Evolutionary conservation across 2,888 invertebrate genomes (phyloP).

Genomic region (Ennomos quercinarius): DNA sequence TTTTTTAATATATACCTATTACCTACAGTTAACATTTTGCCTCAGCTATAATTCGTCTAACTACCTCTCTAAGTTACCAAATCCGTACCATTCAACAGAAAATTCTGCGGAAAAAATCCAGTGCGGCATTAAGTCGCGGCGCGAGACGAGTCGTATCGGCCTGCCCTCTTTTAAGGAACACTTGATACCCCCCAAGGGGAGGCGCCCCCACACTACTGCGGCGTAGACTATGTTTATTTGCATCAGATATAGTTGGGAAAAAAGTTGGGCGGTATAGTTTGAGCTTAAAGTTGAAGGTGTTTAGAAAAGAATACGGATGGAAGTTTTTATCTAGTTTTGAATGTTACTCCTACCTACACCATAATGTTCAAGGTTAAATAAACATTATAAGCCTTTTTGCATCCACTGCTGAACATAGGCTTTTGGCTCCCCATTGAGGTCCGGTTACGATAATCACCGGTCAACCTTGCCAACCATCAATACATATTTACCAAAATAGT

Average conservation of each 20-base stretch:
- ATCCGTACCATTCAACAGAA: slow-evolving; percentile 43
- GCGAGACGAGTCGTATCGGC: slow-evolving; percentile 49
- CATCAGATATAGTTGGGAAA: slow-evolving; percentile 66
- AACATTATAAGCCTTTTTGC: not conserved
- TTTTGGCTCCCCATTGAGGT: too few relatives aligned
- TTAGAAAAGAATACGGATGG: slow-evolving; percentile 11
- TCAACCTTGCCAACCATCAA: too few relatives aligned
- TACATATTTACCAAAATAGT: too few relatives aligned
- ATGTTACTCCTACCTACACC: not conserved
- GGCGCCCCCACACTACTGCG: slow-evolving; percentile 47
- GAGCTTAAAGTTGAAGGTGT: slow-evolving; percentile 23
- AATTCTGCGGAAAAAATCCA: slow-evolving; percentile 76
- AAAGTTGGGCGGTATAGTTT: slow-evolving; percentile 26
- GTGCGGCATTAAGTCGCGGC: slow-evolving; percentile 74
- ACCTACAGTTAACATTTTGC: too few relatives aligned
- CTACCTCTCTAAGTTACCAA: slow-evolving; percentile 28
- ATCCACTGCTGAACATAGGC: too few relatives aligned
- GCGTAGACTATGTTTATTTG: slow-evolving; percentile 75
- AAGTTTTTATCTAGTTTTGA: slow-evolving; percentile 27
- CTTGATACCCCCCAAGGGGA: slow-evolving; percentile 62
- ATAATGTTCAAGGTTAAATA: slow-evolving; percentile 13
- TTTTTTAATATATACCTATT: too few relatives aligned
- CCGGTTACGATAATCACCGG: too few relatives aligned
- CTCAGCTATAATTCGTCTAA: too few relatives aligned
- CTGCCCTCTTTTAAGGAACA: slow-evolving; percentile 72